A percentile compares a stretch with the other conserved stretches of the same genome.
Evolutionary conservation across 2,113 vertebrate species (phyloP).

Genomic region (Daphoenositta chrysoptera): DNA sequence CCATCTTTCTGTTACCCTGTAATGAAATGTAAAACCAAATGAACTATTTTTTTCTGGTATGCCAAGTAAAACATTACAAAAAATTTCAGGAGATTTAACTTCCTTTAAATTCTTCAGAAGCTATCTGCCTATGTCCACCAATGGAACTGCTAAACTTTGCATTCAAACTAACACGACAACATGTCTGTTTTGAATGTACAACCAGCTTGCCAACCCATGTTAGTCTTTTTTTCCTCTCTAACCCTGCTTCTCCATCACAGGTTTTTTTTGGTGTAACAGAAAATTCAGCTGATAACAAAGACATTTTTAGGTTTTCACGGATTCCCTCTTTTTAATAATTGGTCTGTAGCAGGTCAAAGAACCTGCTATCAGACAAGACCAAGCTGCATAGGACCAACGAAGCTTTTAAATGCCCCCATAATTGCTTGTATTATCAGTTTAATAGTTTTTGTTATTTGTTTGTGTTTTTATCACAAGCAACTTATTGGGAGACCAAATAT

Average conservation of each 20-base stretch:
- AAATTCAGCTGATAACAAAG: not conserved
- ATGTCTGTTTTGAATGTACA: not conserved
- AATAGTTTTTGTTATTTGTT: not conserved
- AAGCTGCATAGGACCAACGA: not conserved
- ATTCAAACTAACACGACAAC: not conserved
- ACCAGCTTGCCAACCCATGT: fast-evolving
- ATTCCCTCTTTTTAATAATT: not conserved
- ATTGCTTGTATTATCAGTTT: not conserved
- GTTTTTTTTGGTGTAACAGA: not conserved
- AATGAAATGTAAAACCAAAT: not conserved
- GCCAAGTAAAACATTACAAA: not conserved
- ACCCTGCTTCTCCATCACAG: not conserved
- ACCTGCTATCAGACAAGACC: not conserved
- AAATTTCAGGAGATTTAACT: not conserved
- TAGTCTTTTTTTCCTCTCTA: not conserved
- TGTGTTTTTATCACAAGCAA: not conserved
- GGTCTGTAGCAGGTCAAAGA: not conserved
- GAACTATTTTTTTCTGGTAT: not conserved
- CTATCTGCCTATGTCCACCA: not conserved
- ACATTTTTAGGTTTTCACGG: not conserved
- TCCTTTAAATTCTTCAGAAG: not conserved
- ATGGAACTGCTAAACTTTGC: not conserved
- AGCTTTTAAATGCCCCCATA: not conserved
- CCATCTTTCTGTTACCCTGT: not conserved
- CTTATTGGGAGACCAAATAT: not conserved